A percentile compares a stretch with the other conserved stretches of the same genome.
phyloP scores from a whole-genome alignment of 2,888 invertebrate genomes.

The Zygothrica quintamaculata region DNA sequence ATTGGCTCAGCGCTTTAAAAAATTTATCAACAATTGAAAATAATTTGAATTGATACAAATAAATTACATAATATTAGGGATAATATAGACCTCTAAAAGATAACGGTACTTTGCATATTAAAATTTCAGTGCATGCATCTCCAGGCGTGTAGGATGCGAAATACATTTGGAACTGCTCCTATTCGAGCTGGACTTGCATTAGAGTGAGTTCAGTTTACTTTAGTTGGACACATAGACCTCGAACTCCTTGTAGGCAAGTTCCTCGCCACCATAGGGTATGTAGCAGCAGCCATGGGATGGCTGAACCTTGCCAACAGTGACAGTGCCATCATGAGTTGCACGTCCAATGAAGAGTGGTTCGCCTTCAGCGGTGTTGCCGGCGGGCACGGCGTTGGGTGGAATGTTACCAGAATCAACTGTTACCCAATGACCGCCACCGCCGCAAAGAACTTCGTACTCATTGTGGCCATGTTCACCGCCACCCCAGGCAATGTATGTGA shows the following conservation, averaged over 20 bases:
- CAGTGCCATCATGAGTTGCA: slow-evolving; percentile 90
- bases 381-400: slow-evolving; percentile 90
- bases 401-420: slow-evolving; percentile 87
- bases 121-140: slow-evolving; percentile 47
- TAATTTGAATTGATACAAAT: no score
- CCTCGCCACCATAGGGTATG: slow-evolving; percentile 92
- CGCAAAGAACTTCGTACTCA: slow-evolving; percentile 89
- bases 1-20: no score
- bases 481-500: slow-evolving; percentile 91
- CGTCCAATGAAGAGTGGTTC: slow-evolving; percentile 92
- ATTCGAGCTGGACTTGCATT: background rate
- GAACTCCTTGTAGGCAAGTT: slow-evolving; percentile 91
- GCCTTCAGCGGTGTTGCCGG: slow-evolving; percentile 90
- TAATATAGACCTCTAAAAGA: no score
- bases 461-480: slow-evolving; percentile 88
- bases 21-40: no score
- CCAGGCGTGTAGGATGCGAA: slow-evolving; percentile 41
- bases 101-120: slow-evolving; percentile 28
- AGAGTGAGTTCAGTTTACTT: slow-evolving; percentile 57
- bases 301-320: slow-evolving; percentile 93
- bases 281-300: slow-evolving; percentile 92
- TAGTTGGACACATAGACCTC: slow-evolving; percentile 87
- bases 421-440: slow-evolving; percentile 88
- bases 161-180: slow-evolving; percentile 23
- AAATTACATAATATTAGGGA: no score